phyloP scores from a whole-genome alignment of 2,888 invertebrate species.

The Amphipoea oculea region DNA sequence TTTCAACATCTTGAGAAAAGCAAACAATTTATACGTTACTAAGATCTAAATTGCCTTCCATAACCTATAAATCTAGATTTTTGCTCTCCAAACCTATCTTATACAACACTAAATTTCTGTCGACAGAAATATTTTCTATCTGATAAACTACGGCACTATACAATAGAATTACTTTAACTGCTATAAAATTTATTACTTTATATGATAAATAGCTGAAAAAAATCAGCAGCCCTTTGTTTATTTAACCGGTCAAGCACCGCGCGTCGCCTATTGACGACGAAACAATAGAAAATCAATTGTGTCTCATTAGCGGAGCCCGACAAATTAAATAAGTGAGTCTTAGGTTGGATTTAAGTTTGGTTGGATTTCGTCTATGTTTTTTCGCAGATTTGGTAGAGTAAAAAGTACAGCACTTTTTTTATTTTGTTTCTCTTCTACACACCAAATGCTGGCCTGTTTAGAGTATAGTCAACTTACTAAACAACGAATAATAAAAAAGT shows the following conservation, averaged over 20 bases:
- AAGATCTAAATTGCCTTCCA: conserved; percentile 10
- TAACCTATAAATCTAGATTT: conserved; percentile 36
- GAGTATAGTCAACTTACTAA: too few species aligned
- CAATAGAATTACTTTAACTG: background rate
- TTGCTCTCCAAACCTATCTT: conserved; percentile 2
- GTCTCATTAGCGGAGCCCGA: too few species aligned
- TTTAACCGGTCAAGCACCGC: background rate
- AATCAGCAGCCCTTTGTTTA: background rate
- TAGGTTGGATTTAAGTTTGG: background rate
- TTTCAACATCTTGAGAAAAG: background rate
- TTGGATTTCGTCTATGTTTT: too few species aligned
- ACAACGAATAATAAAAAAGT: background rate
- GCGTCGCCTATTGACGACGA: too few species aligned
- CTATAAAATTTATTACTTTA: conserved; percentile 30
- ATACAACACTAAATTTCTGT: conserved; percentile 37
- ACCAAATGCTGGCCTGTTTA: too few species aligned
- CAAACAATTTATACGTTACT: background rate
- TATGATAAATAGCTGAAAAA: background rate
- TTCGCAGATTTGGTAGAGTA: too few species aligned
- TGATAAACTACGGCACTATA: conserved; percentile 29
- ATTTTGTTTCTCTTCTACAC: too few species aligned
- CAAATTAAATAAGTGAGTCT: background rate
- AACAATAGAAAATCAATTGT: too few species aligned
- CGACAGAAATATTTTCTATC: conserved; percentile 18
- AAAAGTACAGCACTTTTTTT: too few species aligned